Evolutionary conservation across 1,140 invertebrate species (phyloP), one percentile per base, ranked within the genome.

Genomic region (Anastatus disparis): DNA sequence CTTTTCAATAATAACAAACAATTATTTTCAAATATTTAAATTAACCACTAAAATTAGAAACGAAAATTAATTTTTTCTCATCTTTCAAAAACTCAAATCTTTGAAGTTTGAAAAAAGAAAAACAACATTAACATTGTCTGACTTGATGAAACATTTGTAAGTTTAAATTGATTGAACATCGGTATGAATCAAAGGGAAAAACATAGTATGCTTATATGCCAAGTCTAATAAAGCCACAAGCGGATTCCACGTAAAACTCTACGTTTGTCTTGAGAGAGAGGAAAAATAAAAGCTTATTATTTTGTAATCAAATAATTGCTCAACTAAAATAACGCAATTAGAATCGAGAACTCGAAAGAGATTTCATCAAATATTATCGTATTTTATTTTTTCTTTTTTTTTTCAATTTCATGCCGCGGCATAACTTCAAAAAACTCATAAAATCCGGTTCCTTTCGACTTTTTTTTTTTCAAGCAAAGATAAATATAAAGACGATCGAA

Each of bases 401-500:
- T 31, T 10, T 63, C 46, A 44, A 63, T 50, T 59, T 29, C 40
- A n/a, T 46, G 17, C 46, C 10, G 59, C 68, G 68, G 59, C 61
- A 13, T 17, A 15, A 63, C 59, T 70, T 70, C 68, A 64, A 70
- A 70, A 44, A 70, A 70, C 52, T 38, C 46, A 70, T 63, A 48
- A 70, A 70, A 70, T 64, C 68, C 61, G 68, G 59, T 70, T 63
- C 52, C 61, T 56, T n/a, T 58, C 40, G 29, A 64, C 68, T 64
- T 70, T n/a, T n/a, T n/a, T n/a, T n/a, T n/a, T n/a, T 70, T 58
- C 68, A 52, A 53, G 59, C 61, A 58, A 64, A 70, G 68, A 70
- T 64, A 70, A 70, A 70, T 64, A 70, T 58, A 70, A n/a, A 64
- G 61, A 55, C 59, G 53, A 62, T 55, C 44, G 35, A 48, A 56